Evolutionary conservation across 2,113 vertebrate species (phyloP).

Genomic region (Taxidea taxus): DNA sequence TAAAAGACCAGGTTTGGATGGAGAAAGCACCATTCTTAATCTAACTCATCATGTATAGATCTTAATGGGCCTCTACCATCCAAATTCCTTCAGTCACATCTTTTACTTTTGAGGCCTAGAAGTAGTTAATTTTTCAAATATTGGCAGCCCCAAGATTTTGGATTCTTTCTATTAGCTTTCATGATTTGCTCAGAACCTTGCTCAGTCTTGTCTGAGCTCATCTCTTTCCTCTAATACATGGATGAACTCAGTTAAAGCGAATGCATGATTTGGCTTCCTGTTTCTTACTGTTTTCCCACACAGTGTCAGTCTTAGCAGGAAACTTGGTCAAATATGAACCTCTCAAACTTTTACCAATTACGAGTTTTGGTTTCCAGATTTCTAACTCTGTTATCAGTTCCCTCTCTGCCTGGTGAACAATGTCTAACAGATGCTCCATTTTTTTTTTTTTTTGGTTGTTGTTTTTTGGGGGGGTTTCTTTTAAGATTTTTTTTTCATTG

Average conservation of each 20-base stretch:
- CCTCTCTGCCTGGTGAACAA: neutral
- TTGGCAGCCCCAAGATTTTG: neutral
- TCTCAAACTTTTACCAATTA: neutral
- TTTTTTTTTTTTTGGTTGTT: neutral
- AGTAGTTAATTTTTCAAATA: neutral
- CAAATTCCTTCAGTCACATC: neutral
- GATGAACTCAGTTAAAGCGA: neutral
- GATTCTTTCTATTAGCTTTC: neutral
- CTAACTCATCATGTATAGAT: neutral
- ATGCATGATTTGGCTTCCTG: neutral
- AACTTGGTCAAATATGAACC: neutral
- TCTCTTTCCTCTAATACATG: neutral
- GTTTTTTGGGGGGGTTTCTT: neutral
- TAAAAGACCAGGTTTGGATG: neutral
- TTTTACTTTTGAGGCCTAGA: neutral
- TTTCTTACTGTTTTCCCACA: neutral
- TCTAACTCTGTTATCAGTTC: neutral
- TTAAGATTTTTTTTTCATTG: neutral
- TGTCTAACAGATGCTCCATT: neutral
- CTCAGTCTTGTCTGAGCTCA: neutral
- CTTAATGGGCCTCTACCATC: neutral
- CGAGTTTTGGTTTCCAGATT: neutral
- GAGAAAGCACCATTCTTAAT: neutral
- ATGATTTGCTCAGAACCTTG: neutral
- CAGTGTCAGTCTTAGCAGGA: neutral